Base-by-base conservation (phyloP, 1,140 invertebrate genomes). In the Pogonognathellus flavescens region DNA sequence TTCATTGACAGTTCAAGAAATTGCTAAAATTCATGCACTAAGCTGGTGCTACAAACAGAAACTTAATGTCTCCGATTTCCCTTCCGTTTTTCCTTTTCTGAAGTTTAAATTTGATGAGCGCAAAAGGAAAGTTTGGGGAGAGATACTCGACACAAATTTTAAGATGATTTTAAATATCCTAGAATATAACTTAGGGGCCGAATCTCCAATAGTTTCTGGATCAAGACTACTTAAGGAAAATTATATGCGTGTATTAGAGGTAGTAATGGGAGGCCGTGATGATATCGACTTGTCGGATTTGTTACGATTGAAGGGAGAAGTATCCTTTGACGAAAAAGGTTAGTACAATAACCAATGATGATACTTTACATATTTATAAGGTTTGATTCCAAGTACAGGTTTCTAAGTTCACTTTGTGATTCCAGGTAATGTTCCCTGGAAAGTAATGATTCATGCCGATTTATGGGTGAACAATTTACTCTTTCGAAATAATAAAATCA, bases 401-500 rank as follows among this genome's bases (percentile, higher is more conserved):
- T 49, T 14, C 18, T 55, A 25, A 70, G 31, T n/a, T 22, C 11
- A 62, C 52, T 18, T 1, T 25, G n/a, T 41, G 22, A 59, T n/a
- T 25, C 16, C 53, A 59, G 20, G 8, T 50, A n/a, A 55, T 76
- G 84, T 80, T 41, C 25, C 80, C 8, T 87, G 86, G 86, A 50
- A 57, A 85, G 92, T 92, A 0, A 88, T 94, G 0, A 90, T 90
- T 20, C 94, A 94, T 89, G 92, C 92, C 0, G 93, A 94, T 90
- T 87, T 93, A 3, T 94, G 93, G 93, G 89, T 91, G 52, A 94
- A 94, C 49, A 95, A 95, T 89, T 95, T 95, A 88, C 89, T 95
- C 5, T 92, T 93, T 10, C 91, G 92, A 85, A 92, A 92, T 83
- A 87, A 90, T 59, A 9, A 52, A 7, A 87, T 91, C 10, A 88